These are phyloP conservation scores for Cossypha caffra DNA, from an alignment of 2,797 vertebrate genomes.

Conservation along the genomic window DNA sequence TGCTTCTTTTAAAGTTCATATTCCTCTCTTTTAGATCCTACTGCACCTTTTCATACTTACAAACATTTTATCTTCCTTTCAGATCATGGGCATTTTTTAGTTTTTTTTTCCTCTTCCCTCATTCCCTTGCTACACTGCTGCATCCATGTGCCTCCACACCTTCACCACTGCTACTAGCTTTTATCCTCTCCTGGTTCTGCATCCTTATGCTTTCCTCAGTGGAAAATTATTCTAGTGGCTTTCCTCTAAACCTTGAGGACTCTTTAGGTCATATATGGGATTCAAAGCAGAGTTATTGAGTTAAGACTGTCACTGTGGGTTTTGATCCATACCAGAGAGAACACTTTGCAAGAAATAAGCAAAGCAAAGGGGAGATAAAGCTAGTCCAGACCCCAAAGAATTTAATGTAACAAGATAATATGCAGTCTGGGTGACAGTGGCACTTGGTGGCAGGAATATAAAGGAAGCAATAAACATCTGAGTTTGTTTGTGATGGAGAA, in stretches of 20 bases:
- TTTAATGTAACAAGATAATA: neutral
- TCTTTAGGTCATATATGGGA: neutral
- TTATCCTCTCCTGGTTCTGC: neutral
- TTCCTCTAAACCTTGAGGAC: neutral
- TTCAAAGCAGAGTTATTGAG: neutral
- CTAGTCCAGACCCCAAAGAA: neutral
- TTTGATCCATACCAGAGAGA: neutral
- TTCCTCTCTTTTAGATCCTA: neutral
- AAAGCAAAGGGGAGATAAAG: neutral
- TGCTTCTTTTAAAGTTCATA: neutral
- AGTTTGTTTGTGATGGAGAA: neutral
- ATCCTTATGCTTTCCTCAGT: neutral
- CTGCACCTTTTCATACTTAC: neutral
- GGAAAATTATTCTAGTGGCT: neutral
- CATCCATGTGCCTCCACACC: rapidly evolving
- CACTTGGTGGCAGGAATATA: neutral
- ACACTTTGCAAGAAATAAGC: neutral
- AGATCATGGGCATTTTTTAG: neutral
- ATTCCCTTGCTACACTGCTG: neutral
- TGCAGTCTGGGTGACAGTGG: neutral
- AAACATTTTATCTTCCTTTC: neutral
- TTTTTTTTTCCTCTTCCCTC: neutral
- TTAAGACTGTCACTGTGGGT: neutral
- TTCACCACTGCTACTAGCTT: neutral
- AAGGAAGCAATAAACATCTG: neutral